phyloP scores from a whole-genome alignment of 2,888 invertebrate species.

The Dorcus hopei region DNA sequence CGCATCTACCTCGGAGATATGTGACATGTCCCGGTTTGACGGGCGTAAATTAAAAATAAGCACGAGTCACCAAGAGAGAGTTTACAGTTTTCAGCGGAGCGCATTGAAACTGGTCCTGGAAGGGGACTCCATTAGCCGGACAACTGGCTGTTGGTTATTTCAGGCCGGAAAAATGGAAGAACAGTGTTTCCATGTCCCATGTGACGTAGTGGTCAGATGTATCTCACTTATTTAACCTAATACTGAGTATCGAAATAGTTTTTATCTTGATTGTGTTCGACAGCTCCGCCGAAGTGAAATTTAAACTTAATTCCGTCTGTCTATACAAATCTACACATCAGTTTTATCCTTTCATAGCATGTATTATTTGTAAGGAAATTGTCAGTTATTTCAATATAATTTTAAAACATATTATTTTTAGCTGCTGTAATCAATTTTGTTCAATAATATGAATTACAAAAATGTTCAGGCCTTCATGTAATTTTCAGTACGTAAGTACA shows the following conservation, averaged over 20 bases:
- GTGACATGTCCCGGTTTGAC: too few species aligned
- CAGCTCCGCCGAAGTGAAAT: conserved; percentile 2
- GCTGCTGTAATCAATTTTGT: too few species aligned
- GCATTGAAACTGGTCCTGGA: not conserved
- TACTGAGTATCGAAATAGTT: conserved; percentile 10
- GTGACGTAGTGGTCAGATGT: conserved; percentile 32
- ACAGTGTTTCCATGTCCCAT: conserved; percentile 40
- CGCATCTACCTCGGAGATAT: too few species aligned
- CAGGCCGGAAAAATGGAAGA: conserved; percentile 44
- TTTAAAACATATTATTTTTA: too few species aligned
- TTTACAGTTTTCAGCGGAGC: not conserved
- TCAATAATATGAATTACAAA: too few species aligned
- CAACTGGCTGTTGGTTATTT: conserved; percentile 39
- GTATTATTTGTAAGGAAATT: too few species aligned
- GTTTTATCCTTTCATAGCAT: too few species aligned
- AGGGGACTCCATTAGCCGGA: conserved; percentile 34
- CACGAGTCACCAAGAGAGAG: not conserved
- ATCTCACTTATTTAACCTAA: conserved; percentile 17
- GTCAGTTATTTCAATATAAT: too few species aligned
- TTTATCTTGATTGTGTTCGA: conserved; percentile 8
- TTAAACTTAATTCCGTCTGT: not conserved
- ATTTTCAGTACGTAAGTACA: too few species aligned
- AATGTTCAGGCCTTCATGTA: too few species aligned
- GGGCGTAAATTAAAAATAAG: not conserved
- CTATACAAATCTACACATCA: too few species aligned